These are phyloP conservation scores for Carpatolechia fugitivella DNA, from an alignment of 2,888 invertebrate species.

Conservation along the genomic window DNA sequence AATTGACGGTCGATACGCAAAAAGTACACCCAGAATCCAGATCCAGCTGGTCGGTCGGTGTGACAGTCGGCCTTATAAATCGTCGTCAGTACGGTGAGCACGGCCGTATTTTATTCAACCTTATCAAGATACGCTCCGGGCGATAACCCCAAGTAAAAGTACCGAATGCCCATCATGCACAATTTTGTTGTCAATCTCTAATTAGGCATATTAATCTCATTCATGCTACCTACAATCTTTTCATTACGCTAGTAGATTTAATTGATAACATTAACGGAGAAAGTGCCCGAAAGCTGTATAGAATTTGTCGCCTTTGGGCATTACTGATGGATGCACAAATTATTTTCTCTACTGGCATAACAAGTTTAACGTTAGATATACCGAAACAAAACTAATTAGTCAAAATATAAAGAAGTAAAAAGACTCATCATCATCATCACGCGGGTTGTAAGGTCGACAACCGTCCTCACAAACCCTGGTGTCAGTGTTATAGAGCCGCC, in stretches of 20 bases:
- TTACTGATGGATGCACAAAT: neutral
- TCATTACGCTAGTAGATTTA: constrained; percentile 1
- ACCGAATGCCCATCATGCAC: constrained; percentile 29
- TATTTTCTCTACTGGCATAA: neutral
- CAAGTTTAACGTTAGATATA: neutral
- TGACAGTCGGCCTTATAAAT: constrained; percentile 18
- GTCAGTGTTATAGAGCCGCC: too few species aligned
- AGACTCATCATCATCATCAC: too few species aligned
- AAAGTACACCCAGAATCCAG: too few species aligned
- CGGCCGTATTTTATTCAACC: constrained; percentile 22
- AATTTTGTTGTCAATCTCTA: constrained; percentile 48
- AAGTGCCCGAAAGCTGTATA: neutral
- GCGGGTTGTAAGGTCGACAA: too few species aligned
- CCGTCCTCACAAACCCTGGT: too few species aligned
- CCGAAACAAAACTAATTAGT: too few species aligned
- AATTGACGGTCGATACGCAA: too few species aligned
- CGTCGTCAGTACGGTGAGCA: constrained; percentile 12
- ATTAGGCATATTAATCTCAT: constrained; percentile 43
- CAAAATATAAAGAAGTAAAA: too few species aligned
- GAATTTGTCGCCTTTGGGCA: neutral
- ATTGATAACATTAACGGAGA: constrained; percentile 6
- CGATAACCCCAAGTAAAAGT: constrained; percentile 27
- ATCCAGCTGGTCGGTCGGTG: constrained; percentile 6
- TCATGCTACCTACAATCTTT: constrained; percentile 19
- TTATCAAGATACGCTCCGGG: constrained; percentile 28